phyloP scores from a whole-genome alignment of 2,797 vertebrate genomes.

The Lagorchestes hirsutus region DNA sequence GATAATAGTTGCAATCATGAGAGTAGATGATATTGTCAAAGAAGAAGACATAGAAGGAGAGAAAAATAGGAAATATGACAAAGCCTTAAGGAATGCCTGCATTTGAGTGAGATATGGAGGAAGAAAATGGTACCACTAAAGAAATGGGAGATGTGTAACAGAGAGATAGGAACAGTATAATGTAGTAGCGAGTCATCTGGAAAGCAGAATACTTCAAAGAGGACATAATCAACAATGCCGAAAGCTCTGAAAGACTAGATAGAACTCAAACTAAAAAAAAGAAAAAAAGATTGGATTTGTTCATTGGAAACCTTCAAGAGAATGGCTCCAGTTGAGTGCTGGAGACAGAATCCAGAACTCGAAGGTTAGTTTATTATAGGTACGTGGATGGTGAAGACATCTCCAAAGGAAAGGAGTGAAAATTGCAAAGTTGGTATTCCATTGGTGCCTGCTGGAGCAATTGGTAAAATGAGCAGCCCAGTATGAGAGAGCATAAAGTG shows the following conservation, averaged over 20 bases:
- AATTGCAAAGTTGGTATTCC: not conserved
- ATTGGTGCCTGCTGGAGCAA: not conserved
- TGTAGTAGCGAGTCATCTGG: not conserved
- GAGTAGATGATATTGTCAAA: constrained; percentile 16
- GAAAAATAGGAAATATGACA: not conserved
- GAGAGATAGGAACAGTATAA: not conserved
- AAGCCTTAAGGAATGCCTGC: not conserved
- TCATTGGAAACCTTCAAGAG: constrained; percentile 12
- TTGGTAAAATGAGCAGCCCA: not conserved
- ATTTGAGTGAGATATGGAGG: not conserved
- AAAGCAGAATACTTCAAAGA: constrained; percentile 7
- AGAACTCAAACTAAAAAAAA: constrained; percentile 12
- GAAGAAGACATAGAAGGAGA: not conserved
- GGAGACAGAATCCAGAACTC: constrained; percentile 1
- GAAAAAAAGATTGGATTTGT: constrained; percentile 6
- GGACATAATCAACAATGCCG: not conserved
- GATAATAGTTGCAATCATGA: constrained; percentile 12
- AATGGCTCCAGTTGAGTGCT: not conserved
- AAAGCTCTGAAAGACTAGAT: not conserved
- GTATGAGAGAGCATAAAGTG: not conserved
- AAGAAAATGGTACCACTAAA: constrained; percentile 9
- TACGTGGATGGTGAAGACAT: not conserved
- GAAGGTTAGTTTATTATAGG: not conserved
- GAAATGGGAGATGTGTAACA: constrained; percentile 26
- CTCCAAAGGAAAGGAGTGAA: not conserved